These are phyloP conservation scores for Danio tinwini DNA, from an alignment of 2,797 vertebrate species.

Conservation along the genomic window DNA sequence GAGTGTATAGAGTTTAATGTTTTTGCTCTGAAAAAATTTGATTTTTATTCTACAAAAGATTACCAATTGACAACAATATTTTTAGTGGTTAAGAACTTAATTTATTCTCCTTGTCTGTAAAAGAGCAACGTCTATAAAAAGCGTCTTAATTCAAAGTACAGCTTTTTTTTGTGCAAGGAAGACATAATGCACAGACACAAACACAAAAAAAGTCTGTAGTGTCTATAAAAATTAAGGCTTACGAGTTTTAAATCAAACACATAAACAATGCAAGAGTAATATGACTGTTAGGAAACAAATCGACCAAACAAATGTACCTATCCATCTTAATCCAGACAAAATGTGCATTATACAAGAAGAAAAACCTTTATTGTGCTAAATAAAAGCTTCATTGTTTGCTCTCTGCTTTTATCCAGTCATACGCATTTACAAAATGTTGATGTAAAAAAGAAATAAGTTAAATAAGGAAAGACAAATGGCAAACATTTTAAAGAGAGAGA, in stretches of 20 bases:
- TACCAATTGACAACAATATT: not conserved
- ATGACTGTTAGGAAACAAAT: constrained; percentile 25
- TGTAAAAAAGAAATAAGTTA: constrained; percentile 61
- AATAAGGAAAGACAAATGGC: constrained; percentile 51
- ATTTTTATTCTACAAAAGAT: not conserved
- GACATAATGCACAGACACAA: too few species aligned
- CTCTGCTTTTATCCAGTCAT: constrained; percentile 2
- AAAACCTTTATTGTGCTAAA: not conserved
- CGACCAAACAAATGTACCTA: constrained; percentile 35
- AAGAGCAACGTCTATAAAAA: not conserved
- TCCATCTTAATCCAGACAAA: not conserved
- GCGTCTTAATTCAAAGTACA: constrained; percentile 15
- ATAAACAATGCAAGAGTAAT: constrained; percentile 7
- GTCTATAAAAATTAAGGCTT: constrained; percentile 9
- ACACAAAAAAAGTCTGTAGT: not conserved
- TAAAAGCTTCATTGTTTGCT: constrained; percentile 12
- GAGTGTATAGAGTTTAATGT: too few species aligned
- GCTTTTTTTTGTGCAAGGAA: constrained; percentile 3
- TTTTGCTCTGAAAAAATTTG: too few species aligned
- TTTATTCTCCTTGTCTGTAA: constrained; percentile 1
- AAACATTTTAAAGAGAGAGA: constrained; percentile 41
- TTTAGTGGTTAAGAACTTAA: not conserved
- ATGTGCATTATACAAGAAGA: not conserved
- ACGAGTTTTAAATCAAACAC: not conserved
- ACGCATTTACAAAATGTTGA: constrained; percentile 60